phyloP scores from a whole-genome alignment of 2,113 vertebrate species.

The Mormoops blainvillei region DNA sequence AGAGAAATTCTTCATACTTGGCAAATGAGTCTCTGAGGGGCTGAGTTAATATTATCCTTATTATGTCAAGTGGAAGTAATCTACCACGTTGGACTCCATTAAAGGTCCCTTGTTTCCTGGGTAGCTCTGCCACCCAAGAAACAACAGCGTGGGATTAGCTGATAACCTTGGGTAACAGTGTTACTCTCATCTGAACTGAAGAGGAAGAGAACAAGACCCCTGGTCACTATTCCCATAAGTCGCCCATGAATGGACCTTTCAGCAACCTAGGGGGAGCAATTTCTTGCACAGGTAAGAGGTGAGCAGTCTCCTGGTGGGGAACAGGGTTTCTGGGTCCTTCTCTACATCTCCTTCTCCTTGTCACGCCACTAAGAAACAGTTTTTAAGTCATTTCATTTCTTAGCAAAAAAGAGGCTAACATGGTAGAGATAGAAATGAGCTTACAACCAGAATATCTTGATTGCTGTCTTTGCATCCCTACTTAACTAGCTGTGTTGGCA shows the following conservation, averaged over 20 bases:
- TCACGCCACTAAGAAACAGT: background rate
- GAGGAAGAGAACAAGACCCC: background rate
- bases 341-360: background rate
- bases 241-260: background rate
- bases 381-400: background rate
- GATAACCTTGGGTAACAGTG: background rate
- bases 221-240: background rate
- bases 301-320: background rate
- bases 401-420: background rate
- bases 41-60: background rate
- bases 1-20: slow-evolving; percentile 14
- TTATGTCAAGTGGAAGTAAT: background rate
- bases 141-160: background rate
- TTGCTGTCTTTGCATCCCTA: background rate
- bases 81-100: background rate
- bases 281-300: background rate
- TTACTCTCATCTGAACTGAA: background rate
- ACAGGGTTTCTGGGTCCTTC: background rate
- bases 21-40: background rate
- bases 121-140: background rate
- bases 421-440: background rate
- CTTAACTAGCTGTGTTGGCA: background rate
- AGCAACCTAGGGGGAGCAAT: background rate
- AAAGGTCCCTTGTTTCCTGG: background rate
- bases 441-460: background rate